phyloP scores from a whole-genome alignment of 2,888 invertebrate genomes.

The Boloria euphrosyne region DNA sequence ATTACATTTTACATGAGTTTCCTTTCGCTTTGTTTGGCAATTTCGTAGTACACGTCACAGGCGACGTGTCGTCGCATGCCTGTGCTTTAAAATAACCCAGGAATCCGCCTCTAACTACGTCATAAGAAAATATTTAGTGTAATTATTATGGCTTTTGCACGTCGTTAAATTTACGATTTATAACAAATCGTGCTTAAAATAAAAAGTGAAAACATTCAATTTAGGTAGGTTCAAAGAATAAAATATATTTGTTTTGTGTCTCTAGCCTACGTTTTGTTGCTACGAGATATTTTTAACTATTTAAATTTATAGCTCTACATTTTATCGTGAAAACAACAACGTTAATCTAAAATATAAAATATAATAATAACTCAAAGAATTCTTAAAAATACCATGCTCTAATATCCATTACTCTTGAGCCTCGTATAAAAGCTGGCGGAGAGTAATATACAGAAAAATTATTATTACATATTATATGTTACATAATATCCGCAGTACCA shows the following conservation, averaged over 20 bases:
- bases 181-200: neutral
- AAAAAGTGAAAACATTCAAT: neutral
- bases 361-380: too few species aligned
- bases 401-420: too few species aligned
- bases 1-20: neutral
- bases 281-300: too few species aligned
- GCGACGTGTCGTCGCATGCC: conserved; percentile 56
- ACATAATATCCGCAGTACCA: neutral
- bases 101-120: conserved; percentile 38
- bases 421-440: too few species aligned
- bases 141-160: conserved; percentile 8
- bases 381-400: too few species aligned
- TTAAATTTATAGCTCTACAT: too few species aligned
- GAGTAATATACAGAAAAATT: too few species aligned
- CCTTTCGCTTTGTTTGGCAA: conserved; percentile 28
- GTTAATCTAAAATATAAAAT: too few species aligned
- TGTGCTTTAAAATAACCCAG: conserved; percentile 56
- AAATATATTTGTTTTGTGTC: too few species aligned
- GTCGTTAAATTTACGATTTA: conserved; percentile 4
- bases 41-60: conserved; percentile 48
- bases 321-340: too few species aligned
- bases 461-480: neutral
- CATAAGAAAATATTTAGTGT: conserved; percentile 16
- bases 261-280: too few species aligned
- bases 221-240: neutral